A percentile compares a stretch with the other conserved stretches of the same genome.
Evolutionary conservation across 1,140 invertebrate genomes (phyloP).

Genomic region (Radopholus similis): DNA sequence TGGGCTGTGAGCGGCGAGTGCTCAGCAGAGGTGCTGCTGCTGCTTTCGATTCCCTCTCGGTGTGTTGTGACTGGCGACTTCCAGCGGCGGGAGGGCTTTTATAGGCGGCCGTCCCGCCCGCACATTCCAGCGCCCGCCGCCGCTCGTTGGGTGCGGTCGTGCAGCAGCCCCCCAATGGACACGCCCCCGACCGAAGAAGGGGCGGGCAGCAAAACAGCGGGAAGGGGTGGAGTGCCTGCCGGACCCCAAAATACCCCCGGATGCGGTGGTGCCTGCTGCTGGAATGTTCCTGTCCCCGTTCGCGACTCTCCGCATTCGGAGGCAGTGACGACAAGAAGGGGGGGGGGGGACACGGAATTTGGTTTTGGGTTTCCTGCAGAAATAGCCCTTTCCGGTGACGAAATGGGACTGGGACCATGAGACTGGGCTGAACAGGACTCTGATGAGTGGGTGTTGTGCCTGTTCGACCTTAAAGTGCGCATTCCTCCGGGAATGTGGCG

Average conservation of each 20-base stretch:
- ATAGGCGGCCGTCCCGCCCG: not conserved
- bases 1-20: not conserved
- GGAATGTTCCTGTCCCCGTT: too few species aligned
- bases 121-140: not conserved
- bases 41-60: not conserved
- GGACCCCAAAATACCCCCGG: not conserved
- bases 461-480: too few species aligned
- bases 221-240: not conserved
- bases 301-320: too few species aligned
- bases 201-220: not conserved
- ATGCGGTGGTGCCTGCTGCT: too few species aligned
- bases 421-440: too few species aligned
- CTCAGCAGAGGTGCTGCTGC: not conserved
- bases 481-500: too few species aligned
- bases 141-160: slow-evolving; percentile 2
- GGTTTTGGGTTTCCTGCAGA: too few species aligned
- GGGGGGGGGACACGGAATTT: too few species aligned
- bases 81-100: not conserved
- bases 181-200: not conserved
- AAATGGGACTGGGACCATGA: too few species aligned
- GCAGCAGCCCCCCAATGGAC: not conserved
- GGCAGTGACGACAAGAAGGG: not conserved
- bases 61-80: not conserved
- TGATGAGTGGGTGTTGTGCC: too few species aligned
- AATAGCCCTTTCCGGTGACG: too few species aligned